phyloP scores from a whole-genome alignment of 1,140 invertebrate species.

The Tetramorium parvispinum region DNA sequence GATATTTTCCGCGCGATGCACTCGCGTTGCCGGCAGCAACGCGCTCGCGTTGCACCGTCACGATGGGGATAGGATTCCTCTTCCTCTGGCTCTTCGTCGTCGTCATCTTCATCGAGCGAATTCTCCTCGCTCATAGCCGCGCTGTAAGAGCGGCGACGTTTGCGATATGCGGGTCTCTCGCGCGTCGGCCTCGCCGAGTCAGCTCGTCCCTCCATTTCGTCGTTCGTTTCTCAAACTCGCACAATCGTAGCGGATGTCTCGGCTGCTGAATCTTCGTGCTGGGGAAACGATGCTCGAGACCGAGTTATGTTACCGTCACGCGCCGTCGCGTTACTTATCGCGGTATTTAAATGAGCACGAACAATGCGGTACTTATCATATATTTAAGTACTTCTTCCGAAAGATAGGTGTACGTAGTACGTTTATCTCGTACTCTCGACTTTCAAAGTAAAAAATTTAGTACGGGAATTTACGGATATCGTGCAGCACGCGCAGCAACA shows the following conservation, averaged over 20 bases:
- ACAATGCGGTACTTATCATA: background rate
- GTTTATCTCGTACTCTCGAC: background rate
- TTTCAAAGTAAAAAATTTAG: background rate
- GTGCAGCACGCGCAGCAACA: background rate
- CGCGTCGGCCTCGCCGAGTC: slow-evolving; percentile 13
- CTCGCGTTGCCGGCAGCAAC: slow-evolving; percentile 45
- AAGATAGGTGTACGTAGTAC: background rate
- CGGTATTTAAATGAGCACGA: background rate
- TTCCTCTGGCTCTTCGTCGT: background rate
- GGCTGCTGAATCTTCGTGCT: background rate
- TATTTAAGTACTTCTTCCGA: background rate
- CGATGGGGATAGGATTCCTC: slow-evolving; percentile 30
- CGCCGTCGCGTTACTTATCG: slow-evolving; percentile 20
- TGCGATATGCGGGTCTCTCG: slow-evolving; percentile 54
- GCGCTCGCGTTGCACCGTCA: slow-evolving; percentile 20
- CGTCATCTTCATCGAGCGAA: slow-evolving; percentile 55
- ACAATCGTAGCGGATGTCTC: background rate
- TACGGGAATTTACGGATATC: background rate
- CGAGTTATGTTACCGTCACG: background rate
- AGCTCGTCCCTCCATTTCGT: slow-evolving; percentile 50
- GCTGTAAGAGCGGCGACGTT: slow-evolving; percentile 77
- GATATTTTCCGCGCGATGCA: slow-evolving; percentile 47
- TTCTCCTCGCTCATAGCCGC: slow-evolving; percentile 74
- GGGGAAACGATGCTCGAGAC: background rate
- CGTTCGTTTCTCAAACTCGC: slow-evolving; percentile 46